Percentiles rank a stretch among this genome's conserved stretches.
These are phyloP conservation scores for Albula glossodonta DNA, from an alignment of 2,113 vertebrate genomes.

Conservation along the genomic window DNA sequence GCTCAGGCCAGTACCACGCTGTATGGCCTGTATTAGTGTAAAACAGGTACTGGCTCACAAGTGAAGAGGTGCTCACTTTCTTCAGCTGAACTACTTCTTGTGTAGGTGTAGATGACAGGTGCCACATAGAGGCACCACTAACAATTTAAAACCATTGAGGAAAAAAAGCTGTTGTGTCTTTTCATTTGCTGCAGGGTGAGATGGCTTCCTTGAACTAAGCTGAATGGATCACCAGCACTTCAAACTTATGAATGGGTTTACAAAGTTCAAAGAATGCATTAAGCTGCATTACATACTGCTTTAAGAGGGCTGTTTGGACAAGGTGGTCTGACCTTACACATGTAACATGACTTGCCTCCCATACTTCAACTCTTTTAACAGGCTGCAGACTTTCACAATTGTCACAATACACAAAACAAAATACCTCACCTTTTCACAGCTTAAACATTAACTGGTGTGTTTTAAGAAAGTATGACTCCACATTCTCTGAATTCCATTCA, in stretches of 20 bases:
- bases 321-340: neutral
- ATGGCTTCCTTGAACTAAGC: neutral
- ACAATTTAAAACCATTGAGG: no score
- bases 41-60: neutral
- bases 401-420: neutral
- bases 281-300: neutral
- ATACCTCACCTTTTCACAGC: neutral
- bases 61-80: neutral
- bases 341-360: neutral
- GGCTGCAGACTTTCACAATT: neutral
- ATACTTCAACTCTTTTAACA: neutral
- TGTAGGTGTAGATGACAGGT: no score
- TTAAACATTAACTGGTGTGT: constrained; percentile 25
- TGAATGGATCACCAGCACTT: neutral
- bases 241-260: neutral
- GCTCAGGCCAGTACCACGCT: neutral
- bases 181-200: neutral
- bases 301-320: neutral
- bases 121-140: no score
- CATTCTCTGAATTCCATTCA: constrained; percentile 29
- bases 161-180: no score
- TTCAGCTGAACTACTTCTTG: neutral
- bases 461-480: neutral
- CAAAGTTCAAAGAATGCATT: neutral
- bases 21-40: neutral